Evolutionary conservation across 2,888 invertebrate genomes (phyloP).

Genomic region (Portevinia maculata): DNA sequence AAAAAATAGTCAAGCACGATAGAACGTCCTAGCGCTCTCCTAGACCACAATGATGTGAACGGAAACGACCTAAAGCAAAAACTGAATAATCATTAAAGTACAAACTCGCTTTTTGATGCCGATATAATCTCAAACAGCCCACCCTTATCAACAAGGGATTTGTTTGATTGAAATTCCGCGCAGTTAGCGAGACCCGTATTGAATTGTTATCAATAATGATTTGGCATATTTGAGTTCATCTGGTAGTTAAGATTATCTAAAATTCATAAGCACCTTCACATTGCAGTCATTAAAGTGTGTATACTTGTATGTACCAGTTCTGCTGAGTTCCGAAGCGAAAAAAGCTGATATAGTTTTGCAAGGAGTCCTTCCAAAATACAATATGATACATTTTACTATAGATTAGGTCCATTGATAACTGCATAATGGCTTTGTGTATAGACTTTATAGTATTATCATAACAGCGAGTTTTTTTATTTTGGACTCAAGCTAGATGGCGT

Average conservation of each 20-base stretch:
- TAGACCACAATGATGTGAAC: conserved; percentile 25
- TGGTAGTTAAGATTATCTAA: conserved; percentile 10
- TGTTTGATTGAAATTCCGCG: conserved; percentile 14
- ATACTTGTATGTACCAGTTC: too few relatives aligned
- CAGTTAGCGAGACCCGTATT: conserved; percentile 3
- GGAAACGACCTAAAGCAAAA: conserved; percentile 36
- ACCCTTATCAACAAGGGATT: conserved; percentile 34
- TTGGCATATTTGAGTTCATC: not conserved
- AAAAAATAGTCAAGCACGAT: not conserved
- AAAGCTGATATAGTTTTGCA: too few relatives aligned
- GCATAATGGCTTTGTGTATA: too few relatives aligned
- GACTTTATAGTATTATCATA: too few relatives aligned
- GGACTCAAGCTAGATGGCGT: too few relatives aligned
- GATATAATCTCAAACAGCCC: conserved; percentile 41
- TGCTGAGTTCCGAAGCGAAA: not conserved
- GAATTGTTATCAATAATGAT: conserved; percentile 41
- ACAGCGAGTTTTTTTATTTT: too few relatives aligned
- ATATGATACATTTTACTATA: too few relatives aligned
- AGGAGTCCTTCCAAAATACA: too few relatives aligned
- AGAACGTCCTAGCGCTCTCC: not conserved
- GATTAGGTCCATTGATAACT: too few relatives aligned
- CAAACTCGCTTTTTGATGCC: conserved; percentile 32
- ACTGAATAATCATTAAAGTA: conserved; percentile 47
- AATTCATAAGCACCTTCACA: not conserved
- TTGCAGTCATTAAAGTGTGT: not conserved